Conservation (phyloP, 2,797 vertebrate genomes). For the Borostomias antarcticus region DNA sequence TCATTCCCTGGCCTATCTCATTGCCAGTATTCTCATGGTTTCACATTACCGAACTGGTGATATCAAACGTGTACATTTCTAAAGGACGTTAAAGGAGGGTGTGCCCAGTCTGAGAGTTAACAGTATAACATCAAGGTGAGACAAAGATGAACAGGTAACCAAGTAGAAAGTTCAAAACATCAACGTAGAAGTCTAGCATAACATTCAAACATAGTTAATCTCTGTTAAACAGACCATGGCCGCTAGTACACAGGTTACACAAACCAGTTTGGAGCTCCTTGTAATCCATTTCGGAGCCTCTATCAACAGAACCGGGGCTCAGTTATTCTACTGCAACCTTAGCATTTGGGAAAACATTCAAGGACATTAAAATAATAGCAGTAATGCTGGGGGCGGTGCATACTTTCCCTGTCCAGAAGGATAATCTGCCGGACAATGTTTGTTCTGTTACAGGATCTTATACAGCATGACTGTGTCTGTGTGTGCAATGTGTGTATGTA, state of each 20-base stretch:
- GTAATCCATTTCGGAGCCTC: slow-evolving; percentile 36
- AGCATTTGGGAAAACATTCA: slow-evolving; percentile 49
- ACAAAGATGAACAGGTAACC: too few species aligned
- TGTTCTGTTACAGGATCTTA: slow-evolving; percentile 57
- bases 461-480: slow-evolving; percentile 38
- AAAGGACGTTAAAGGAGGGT: slow-evolving; percentile 42
- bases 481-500: slow-evolving; percentile 41
- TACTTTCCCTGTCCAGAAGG: slow-evolving; percentile 37
- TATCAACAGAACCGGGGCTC: slow-evolving; percentile 19
- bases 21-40: neutral
- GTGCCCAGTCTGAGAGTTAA: neutral
- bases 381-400: slow-evolving; percentile 32
- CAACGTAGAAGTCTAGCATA: slow-evolving; percentile 17
- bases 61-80: slow-evolving; percentile 16
- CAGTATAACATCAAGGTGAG: slow-evolving; percentile 37
- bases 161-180: slow-evolving; percentile 25
- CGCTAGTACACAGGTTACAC: slow-evolving; percentile 44
- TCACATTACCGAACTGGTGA: neutral
- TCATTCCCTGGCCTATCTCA: slow-evolving; percentile 59
- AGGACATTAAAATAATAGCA: slow-evolving; percentile 39
- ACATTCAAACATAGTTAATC: slow-evolving; percentile 41
- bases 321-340: slow-evolving; percentile 47
- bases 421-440: slow-evolving; percentile 45
- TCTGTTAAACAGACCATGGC: slow-evolving; percentile 28
- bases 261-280: slow-evolving; percentile 29